Percentiles rank a stretch among this genome's conserved stretches.
phyloP scores from a whole-genome alignment of 2,113 vertebrate species.

The Mormyrus iriodes region DNA sequence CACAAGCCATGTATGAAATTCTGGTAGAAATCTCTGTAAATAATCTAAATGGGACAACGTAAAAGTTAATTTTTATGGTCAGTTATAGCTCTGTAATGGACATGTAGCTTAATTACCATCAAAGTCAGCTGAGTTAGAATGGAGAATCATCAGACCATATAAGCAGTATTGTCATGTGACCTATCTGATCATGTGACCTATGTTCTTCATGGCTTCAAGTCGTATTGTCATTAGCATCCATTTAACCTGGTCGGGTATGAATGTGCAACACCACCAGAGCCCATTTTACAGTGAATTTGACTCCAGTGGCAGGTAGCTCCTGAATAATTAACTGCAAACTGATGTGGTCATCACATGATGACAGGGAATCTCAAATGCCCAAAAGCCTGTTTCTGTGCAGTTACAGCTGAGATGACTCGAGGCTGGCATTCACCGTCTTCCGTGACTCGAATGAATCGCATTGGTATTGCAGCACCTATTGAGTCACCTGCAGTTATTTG shows the following conservation, averaged over 20 bases:
- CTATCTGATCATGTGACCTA: neutral
- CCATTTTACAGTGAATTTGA: neutral
- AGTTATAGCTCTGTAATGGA: neutral
- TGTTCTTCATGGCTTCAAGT: neutral
- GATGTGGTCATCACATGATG: neutral
- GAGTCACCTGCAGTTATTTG: neutral
- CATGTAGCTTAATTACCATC: neutral
- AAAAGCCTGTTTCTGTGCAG: neutral
- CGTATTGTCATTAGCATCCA: neutral
- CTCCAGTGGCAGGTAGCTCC: neutral
- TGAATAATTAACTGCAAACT: neutral
- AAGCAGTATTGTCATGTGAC: neutral
- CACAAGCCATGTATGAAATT: neutral
- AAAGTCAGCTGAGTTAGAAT: neutral
- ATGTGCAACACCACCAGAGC: neutral
- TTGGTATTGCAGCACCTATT: neutral
- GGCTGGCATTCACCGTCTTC: neutral
- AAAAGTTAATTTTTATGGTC: neutral
- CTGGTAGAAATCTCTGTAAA: neutral
- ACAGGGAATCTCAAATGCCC: neutral
- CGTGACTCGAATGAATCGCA: neutral
- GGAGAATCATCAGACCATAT: neutral
- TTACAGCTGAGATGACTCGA: neutral
- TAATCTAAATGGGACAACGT: neutral
- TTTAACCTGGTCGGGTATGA: neutral